Conservation (phyloP, 2,888 invertebrate genomes). For the Orthosia gothica region DNA sequence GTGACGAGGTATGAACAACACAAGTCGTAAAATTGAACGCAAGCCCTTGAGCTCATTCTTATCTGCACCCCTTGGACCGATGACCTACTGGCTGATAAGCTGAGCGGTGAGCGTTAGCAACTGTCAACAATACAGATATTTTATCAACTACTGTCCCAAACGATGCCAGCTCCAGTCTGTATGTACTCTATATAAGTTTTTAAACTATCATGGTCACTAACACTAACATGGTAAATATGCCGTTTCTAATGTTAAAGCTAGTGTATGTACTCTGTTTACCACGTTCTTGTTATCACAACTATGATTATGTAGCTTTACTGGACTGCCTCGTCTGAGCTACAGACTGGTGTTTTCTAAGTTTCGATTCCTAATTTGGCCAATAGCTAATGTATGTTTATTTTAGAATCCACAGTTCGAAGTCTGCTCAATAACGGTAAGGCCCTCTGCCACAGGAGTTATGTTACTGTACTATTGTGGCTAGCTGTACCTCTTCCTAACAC, state of each 20-base stretch:
- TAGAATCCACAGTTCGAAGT: background rate
- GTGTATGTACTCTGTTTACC: background rate
- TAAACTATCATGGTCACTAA: too few species aligned
- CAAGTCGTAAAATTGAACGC: constrained; percentile 8
- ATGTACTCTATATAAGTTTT: too few species aligned
- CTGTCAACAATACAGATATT: constrained; percentile 22
- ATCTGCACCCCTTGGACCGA: constrained; percentile 51
- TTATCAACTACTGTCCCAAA: constrained; percentile 18
- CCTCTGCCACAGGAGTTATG: background rate
- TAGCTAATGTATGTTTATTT: background rate
- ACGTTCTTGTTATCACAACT: background rate
- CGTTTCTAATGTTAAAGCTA: too few species aligned
- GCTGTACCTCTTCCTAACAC: background rate
- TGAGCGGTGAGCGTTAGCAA: constrained; percentile 19
- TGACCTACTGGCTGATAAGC: constrained; percentile 48
- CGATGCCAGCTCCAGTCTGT: background rate
- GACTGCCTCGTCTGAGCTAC: background rate
- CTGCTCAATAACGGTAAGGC: background rate
- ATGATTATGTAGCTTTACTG: background rate
- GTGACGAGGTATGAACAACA: background rate
- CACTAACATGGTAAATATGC: too few species aligned
- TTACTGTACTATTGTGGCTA: background rate
- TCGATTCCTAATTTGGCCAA: background rate
- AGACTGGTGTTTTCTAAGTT: too few species aligned
- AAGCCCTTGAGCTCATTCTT: constrained; percentile 39